These are phyloP conservation scores for Poecilia wingei DNA, from an alignment of 2,797 vertebrate genomes.

Conservation along the genomic window DNA sequence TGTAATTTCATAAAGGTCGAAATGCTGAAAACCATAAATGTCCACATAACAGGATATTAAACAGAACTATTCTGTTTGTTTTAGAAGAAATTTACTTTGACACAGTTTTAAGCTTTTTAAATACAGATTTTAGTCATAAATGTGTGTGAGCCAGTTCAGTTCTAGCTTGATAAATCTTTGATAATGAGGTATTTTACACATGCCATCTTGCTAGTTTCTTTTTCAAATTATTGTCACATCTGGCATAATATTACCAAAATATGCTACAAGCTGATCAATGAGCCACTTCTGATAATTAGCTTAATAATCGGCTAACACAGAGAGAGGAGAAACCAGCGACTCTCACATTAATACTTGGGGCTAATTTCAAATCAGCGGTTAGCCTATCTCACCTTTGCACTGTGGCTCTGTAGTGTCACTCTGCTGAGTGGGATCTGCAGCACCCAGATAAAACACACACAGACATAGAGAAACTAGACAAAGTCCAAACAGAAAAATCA, in stretches of 20 bases:
- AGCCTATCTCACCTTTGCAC: background rate
- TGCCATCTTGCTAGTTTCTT: background rate
- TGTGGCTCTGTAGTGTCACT: background rate
- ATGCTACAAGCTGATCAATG: background rate
- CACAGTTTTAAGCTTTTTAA: constrained; percentile 55
- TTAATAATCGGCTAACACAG: background rate
- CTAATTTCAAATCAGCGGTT: background rate
- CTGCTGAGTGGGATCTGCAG: background rate
- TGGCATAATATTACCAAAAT: background rate
- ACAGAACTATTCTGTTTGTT: no score
- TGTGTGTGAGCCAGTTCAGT: background rate
- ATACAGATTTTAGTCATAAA: background rate
- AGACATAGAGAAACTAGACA: background rate
- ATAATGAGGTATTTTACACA: background rate
- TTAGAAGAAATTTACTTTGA: constrained; percentile 52
- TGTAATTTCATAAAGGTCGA: background rate
- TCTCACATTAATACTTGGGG: background rate
- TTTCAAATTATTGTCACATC: background rate
- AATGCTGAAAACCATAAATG: background rate
- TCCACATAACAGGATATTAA: background rate
- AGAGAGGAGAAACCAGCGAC: background rate
- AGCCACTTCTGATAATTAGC: background rate
- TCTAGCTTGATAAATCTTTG: background rate
- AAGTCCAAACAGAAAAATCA: background rate
- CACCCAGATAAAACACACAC: background rate